Evolutionary conservation across 2,113 vertebrate genomes (phyloP).

Genomic region (Catharus fuscescens): DNA sequence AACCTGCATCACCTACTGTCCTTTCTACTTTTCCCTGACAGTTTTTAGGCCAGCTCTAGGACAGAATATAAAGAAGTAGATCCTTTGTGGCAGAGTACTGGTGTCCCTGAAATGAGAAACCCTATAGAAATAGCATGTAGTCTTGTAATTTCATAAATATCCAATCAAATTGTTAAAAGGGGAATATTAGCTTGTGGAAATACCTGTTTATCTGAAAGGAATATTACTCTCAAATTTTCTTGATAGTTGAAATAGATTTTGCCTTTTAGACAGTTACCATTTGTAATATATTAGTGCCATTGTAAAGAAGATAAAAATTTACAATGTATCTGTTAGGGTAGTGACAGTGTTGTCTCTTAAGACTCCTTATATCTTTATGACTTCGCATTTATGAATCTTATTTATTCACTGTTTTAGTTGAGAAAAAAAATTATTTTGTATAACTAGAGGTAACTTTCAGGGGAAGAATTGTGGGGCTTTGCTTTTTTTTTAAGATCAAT

Average conservation of each 20-base stretch:
- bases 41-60: not conserved
- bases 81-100: not conserved
- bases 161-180: not conserved
- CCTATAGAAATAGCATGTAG: not conserved
- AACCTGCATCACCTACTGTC: not conserved
- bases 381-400: not conserved
- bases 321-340: not conserved
- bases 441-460: not conserved
- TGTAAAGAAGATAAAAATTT: not conserved
- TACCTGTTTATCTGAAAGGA: not conserved
- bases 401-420: not conserved
- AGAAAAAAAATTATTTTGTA: not conserved
- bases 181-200: not conserved
- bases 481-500: not conserved
- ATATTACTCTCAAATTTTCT: not conserved
- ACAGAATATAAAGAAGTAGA: not conserved
- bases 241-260: not conserved
- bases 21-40: not conserved
- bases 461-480: not conserved
- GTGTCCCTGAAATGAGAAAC: not conserved
- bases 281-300: not conserved
- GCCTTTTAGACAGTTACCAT: not conserved
- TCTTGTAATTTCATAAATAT: slow-evolving; percentile 20
- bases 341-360: not conserved
- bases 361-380: not conserved